Evolutionary conservation across 64 coral and sea anemone species (phyloP), one percentile per base, ranked within the genome.

Genomic region (Pachyseris speciosa): DNA sequence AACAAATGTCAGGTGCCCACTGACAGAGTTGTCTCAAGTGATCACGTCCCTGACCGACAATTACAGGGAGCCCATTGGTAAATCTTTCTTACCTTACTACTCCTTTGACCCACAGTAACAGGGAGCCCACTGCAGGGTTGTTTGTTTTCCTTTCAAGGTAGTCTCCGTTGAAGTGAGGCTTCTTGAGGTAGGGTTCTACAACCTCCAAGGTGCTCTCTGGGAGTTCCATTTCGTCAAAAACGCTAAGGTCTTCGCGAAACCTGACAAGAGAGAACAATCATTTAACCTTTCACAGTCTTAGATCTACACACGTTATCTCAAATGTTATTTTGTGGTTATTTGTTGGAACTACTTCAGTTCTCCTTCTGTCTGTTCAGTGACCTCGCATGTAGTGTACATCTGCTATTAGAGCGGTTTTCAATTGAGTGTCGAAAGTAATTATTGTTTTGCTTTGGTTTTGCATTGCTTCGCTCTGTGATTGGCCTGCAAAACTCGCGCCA

Each of bases 161-260:
- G n/a, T 93, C 94, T 68, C 93, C 90, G 52, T 34, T 49, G 45
- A 99, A 99, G 55, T 99, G 97, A 5, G 97, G 90, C 78, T 99
- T 99, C 66, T 92, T 93, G 17, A 99, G 74, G 80, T 99, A 99
- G 4, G 97, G 89, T 32, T 99, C 97, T 8, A 99, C 79, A 3
- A 95, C 90, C 80, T 95, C 90, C 47, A 99, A 64, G 0, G 97
- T 95, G 49, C 90, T 99, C 74, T 91, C 75, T 2, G 93, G 74
- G 33, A 99, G 38, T 38, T 99, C 93, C 31, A 81, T 78, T 20
- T 99, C 97, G 55, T 99, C 97, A 73, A 99, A 99, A 26, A 93
- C 60, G 28, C 85, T 38, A 4, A 99, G 83, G 30, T 99, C 96
- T 70, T 95, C 96, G 19, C 93, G 90, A 65, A 99, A 99, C 59